A percentile compares a stretch with the other conserved stretches of the same genome.
phyloP scores from a whole-genome alignment of 2,113 vertebrate genomes.

The Craseonycteris thonglongyai region DNA sequence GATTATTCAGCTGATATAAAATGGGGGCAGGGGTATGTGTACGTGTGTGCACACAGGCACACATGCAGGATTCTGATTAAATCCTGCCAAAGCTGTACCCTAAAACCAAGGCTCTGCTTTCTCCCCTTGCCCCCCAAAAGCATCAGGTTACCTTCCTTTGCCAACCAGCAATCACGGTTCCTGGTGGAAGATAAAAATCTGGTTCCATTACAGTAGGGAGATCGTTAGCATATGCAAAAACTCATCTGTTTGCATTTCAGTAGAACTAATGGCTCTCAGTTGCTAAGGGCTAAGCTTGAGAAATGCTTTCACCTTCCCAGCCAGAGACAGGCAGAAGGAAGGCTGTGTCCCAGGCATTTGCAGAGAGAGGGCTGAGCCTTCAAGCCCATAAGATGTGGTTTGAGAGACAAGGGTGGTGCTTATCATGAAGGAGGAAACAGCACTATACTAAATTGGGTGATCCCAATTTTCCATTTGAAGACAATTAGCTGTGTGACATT shows the following conservation, averaged over 20 bases:
- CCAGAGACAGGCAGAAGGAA: neutral
- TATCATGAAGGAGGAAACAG: neutral
- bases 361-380: neutral
- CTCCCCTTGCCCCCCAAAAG: conserved; percentile 5
- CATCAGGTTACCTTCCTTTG: conserved; percentile 43
- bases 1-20: conserved; percentile 67
- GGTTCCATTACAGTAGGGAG: conserved; percentile 52
- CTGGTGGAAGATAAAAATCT: conserved; percentile 58
- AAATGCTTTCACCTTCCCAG: neutral
- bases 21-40: neutral
- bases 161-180: conserved; percentile 58
- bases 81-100: conserved; percentile 53
- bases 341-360: neutral
- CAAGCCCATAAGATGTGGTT: neutral
- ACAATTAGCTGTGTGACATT: neutral
- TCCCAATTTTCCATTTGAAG: neutral
- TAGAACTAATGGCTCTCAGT: conserved; percentile 53
- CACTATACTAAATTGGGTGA: neutral
- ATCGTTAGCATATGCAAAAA: conserved; percentile 53
- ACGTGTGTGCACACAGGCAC: neutral
- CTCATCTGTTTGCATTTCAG: conserved; percentile 37
- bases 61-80: conserved; percentile 38
- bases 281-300: conserved; percentile 28
- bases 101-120: conserved; percentile 48
- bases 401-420: neutral